Evolutionary conservation across 2,113 vertebrate species (phyloP).

Genomic region (Perognathus longimembris): DNA sequence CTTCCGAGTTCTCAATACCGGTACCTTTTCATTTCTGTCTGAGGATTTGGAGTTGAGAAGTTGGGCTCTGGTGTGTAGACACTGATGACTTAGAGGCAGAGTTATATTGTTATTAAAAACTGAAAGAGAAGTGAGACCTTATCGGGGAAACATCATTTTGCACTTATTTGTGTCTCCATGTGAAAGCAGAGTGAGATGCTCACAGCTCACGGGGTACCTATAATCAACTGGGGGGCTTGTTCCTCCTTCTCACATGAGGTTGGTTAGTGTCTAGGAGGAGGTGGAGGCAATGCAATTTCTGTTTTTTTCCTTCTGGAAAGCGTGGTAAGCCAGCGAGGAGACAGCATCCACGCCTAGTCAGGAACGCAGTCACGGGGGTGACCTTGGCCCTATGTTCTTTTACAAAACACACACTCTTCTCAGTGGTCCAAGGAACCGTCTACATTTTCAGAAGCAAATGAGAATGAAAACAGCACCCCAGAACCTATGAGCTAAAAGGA

Average conservation of each 20-base stretch:
- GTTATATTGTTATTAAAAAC: not conserved
- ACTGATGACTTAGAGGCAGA: not conserved
- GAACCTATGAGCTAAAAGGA: not conserved
- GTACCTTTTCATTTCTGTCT: not conserved
- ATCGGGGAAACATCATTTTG: not conserved
- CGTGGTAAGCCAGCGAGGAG: too few relatives aligned
- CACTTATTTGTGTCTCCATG: not conserved
- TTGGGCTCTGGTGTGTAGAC: not conserved
- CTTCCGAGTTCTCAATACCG: not conserved
- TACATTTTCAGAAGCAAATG: not conserved
- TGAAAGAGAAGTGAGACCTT: not conserved
- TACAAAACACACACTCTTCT: not conserved
- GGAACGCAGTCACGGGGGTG: not conserved
- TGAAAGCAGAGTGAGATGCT: not conserved
- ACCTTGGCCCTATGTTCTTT: not conserved
- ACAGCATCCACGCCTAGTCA: not conserved
- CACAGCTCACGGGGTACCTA: not conserved
- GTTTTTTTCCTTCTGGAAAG: not conserved
- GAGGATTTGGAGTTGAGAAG: not conserved
- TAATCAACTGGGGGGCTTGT: not conserved
- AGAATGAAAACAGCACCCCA: not conserved
- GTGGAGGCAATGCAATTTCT: not conserved
- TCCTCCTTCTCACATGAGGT: too few relatives aligned
- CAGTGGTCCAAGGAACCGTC: too few relatives aligned
- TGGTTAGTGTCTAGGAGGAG: not conserved